These are phyloP conservation scores for Setipinna tenuifilis DNA, from an alignment of 2,797 vertebrate species.

Conservation along the genomic window DNA sequence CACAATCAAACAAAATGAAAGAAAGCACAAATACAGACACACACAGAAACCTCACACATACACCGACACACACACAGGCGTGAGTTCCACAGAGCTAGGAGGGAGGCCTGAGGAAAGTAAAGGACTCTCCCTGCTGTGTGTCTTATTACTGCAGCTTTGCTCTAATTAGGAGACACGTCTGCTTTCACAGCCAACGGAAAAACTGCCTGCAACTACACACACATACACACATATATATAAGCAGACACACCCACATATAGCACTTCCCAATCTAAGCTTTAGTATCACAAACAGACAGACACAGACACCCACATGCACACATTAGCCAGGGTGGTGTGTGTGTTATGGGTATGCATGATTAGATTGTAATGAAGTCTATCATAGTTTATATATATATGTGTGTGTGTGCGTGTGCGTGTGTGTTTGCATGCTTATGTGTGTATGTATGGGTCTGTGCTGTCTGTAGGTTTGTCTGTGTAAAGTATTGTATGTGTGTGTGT, in stretches of 20 bases:
- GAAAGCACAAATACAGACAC: not conserved
- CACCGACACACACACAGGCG: not conserved
- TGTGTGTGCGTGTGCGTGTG: conserved; percentile 15
- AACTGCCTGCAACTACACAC: conserved; percentile 45
- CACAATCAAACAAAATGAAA: not conserved
- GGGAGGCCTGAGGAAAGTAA: conserved; percentile 43
- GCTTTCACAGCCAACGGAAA: conserved; percentile 63
- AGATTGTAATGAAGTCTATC: not conserved
- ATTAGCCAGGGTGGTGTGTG: not conserved
- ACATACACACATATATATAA: not conserved
- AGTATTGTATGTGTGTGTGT: too few species aligned
- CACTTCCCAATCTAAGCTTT: too few species aligned
- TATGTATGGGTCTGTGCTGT: not conserved
- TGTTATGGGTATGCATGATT: not conserved
- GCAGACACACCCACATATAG: too few species aligned
- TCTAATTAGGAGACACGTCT: conserved; percentile 69
- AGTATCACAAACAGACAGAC: too few species aligned
- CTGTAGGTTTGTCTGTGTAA: too few species aligned
- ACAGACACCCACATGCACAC: not conserved
- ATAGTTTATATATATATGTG: conserved; percentile 52
- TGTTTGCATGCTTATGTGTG: not conserved
- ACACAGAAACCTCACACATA: not conserved
- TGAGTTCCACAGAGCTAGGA: too few species aligned
- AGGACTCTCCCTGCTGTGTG: conserved; percentile 63
- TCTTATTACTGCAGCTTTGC: conserved; percentile 64